Percentiles rank a stretch among this genome's conserved stretches.
Conservation (phyloP, 1,140 invertebrate genomes). For the Cherax destructor region DNA sequence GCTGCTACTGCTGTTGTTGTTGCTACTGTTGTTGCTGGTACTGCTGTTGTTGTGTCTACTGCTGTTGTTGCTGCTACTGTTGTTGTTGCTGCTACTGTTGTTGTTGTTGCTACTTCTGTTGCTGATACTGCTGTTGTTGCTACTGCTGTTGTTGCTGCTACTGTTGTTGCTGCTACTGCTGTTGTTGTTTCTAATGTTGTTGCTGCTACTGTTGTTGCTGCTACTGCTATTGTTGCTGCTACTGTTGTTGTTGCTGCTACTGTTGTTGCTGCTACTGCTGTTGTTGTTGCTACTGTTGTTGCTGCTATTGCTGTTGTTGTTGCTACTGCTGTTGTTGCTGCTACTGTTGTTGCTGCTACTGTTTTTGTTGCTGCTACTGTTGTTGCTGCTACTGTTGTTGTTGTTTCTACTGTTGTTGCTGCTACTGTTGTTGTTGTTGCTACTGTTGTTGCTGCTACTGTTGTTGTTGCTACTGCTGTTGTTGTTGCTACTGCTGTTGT, state of each 20-base stretch:
- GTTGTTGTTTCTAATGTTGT: no score
- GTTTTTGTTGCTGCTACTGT: no score
- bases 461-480: constrained; percentile 8
- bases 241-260: neutral
- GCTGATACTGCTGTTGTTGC: no score
- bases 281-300: constrained; percentile 9
- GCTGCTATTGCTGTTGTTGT: neutral
- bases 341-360: no score
- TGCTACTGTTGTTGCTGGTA: neutral
- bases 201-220: no score
- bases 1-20: neutral
- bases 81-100: neutral
- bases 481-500: neutral
- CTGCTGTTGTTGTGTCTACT: no score
- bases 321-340: neutral
- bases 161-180: no score
- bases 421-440: neutral
- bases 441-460: constrained; percentile 8
- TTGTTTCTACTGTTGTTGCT: neutral
- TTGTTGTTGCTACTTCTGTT: no score
- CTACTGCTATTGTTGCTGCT: neutral
- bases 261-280: neutral
- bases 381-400: neutral
- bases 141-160: no score
- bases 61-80: no score